phyloP scores from a whole-genome alignment of 2,113 vertebrate species.

The Stigmatopora argus region DNA sequence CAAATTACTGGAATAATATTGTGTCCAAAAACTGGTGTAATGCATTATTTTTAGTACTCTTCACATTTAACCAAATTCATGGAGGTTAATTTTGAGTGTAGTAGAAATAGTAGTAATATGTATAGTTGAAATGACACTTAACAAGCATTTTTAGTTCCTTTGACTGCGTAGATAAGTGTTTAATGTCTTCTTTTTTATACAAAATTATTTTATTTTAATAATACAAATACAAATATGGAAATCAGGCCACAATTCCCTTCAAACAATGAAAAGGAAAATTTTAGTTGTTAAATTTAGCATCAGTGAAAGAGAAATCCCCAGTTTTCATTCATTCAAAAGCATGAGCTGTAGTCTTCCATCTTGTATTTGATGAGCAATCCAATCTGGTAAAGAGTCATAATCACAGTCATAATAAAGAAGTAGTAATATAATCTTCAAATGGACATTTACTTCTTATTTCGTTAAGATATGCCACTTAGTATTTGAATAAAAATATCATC shows the following conservation, averaged over 20 bases:
- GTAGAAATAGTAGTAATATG: not conserved
- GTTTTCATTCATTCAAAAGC: not conserved
- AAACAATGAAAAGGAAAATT: not conserved
- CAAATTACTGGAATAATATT: no score
- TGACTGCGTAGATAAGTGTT: not conserved
- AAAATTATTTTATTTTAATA: not conserved
- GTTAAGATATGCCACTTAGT: not conserved
- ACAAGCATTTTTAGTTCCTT: not conserved
- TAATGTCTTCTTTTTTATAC: not conserved
- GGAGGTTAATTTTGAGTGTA: not conserved
- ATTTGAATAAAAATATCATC: slow-evolving; percentile 3
- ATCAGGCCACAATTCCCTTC: not conserved
- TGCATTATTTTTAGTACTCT: not conserved
- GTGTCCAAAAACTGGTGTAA: not conserved
- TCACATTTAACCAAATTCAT: not conserved
- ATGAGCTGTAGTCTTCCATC: not conserved
- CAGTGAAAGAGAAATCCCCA: not conserved
- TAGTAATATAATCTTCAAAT: no score
- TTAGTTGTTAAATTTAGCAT: not conserved
- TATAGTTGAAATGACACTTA: not conserved
- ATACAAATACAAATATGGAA: not conserved
- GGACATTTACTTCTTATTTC: not conserved
- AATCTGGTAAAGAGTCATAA: not conserved
- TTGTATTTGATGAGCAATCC: not conserved
- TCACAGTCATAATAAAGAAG: not conserved